Conservation (phyloP, 2,888 invertebrate genomes). For the Polydrusus cervinus region DNA sequence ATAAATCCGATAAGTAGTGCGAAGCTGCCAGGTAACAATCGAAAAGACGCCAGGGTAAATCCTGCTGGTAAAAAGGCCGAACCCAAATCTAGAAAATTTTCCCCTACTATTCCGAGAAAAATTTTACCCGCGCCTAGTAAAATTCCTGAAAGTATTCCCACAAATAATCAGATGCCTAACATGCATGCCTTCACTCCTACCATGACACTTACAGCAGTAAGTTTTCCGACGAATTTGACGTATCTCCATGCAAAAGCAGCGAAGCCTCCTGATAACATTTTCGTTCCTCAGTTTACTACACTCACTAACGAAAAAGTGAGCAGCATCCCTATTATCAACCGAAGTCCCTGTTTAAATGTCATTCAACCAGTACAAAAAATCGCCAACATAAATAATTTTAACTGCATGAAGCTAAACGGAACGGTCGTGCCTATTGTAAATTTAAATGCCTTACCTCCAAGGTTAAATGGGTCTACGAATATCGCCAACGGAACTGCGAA, state of each 20-base stretch:
- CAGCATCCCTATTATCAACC: conserved; percentile 67
- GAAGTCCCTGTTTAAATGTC: conserved; percentile 67
- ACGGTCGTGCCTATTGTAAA: conserved; percentile 72
- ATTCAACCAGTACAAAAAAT: conserved; percentile 68
- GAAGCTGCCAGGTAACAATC: conserved; percentile 53
- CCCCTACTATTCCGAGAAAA: conserved; percentile 68
- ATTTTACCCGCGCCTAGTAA: conserved; percentile 70
- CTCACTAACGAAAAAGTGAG: conserved; percentile 65
- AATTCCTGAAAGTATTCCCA: conserved; percentile 62
- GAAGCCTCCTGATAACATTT: conserved; percentile 67
- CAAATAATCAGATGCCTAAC: conserved; percentile 50
- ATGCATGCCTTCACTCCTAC: conserved; percentile 67
- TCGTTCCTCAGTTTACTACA: conserved; percentile 68
- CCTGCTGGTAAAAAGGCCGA: conserved; percentile 67
- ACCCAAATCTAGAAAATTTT: conserved; percentile 63
- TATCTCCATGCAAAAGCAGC: conserved; percentile 69
- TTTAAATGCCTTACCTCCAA: conserved; percentile 68
- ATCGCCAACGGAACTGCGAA: conserved; percentile 59
- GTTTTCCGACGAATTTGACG: conserved; percentile 68
- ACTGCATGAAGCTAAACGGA: conserved; percentile 70
- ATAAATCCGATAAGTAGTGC: conserved; percentile 60
- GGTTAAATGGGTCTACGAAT: conserved; percentile 62
- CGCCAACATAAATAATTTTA: conserved; percentile 68
- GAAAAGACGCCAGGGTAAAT: conserved; percentile 63
- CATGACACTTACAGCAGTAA: conserved; percentile 68